A percentile compares a stretch with the other conserved stretches of the same genome.
phyloP scores from a whole-genome alignment of 2,113 vertebrate genomes.

The Petromus typicus region DNA sequence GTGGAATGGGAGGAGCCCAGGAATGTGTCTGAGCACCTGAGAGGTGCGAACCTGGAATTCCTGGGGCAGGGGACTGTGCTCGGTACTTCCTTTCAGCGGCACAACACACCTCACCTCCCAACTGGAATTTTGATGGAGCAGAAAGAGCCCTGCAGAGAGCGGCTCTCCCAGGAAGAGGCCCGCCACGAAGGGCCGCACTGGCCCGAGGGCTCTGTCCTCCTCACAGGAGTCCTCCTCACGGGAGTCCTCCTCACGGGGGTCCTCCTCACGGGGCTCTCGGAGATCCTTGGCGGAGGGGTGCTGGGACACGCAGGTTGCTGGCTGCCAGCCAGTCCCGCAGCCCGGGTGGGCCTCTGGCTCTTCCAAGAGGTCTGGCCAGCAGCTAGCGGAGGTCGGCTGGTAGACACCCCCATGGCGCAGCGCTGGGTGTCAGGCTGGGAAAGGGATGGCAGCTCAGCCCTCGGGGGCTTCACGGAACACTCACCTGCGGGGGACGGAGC shows the following conservation, averaged over 20 bases:
- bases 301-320: not conserved
- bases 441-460: too few species aligned
- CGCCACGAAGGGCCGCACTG: accelerated
- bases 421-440: accelerated
- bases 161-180: not conserved
- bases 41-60: not conserved
- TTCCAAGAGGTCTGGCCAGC: not conserved
- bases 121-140: accelerated
- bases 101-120: not conserved
- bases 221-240: too few species aligned
- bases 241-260: too few species aligned
- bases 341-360: not conserved
- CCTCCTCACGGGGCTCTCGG: not conserved
- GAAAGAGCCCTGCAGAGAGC: accelerated
- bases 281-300: too few species aligned
- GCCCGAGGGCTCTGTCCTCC: accelerated
- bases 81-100: not conserved
- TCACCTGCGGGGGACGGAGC: too few species aligned
- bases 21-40: not conserved
- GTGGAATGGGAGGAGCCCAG: not conserved
- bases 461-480: not conserved
- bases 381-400: too few species aligned
- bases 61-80: accelerated
- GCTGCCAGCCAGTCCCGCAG: not conserved
- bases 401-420: not conserved